Conservation (phyloP, 2,797 vertebrate genomes). For the Furcifer pardalis region DNA sequence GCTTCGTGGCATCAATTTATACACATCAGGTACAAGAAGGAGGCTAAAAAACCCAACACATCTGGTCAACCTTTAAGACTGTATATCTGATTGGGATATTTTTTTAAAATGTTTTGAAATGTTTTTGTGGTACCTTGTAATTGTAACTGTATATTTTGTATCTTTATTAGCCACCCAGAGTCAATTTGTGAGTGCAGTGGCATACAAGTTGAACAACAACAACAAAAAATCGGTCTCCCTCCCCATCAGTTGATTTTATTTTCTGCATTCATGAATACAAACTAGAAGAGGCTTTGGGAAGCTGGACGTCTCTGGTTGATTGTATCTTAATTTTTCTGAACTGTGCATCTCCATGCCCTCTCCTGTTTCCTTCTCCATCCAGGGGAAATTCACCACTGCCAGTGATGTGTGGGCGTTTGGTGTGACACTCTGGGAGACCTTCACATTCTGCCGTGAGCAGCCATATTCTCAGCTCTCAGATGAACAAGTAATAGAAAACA, state of each 20-base stretch:
- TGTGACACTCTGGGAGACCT: constrained; percentile 96
- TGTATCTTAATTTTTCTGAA: not conserved
- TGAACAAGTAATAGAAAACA: constrained; percentile 98
- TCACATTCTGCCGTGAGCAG: constrained; percentile 96
- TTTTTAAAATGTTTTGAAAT: too few relatives aligned
- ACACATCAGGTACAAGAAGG: too few relatives aligned
- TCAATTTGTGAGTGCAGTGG: too few relatives aligned
- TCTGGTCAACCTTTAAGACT: not conserved
- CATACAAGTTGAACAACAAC: too few relatives aligned
- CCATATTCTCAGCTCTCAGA: constrained; percentile 96
- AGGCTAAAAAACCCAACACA: not conserved
- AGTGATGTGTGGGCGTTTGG: constrained; percentile 97
- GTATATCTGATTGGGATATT: too few relatives aligned
- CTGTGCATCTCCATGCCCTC: not conserved
- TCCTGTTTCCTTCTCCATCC: not conserved
- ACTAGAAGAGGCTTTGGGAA: too few relatives aligned
- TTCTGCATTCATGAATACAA: not conserved
- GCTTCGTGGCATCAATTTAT: too few relatives aligned
- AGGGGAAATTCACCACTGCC: constrained; percentile 98
- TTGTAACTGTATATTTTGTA: too few relatives aligned
- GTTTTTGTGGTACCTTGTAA: too few relatives aligned
- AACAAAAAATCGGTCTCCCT: too few relatives aligned
- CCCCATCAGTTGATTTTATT: too few relatives aligned
- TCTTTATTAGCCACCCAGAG: too few relatives aligned
- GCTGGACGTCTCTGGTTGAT: not conserved